Conservation (phyloP, 2,113 vertebrate genomes). For the Ancistrus triradiatus region DNA sequence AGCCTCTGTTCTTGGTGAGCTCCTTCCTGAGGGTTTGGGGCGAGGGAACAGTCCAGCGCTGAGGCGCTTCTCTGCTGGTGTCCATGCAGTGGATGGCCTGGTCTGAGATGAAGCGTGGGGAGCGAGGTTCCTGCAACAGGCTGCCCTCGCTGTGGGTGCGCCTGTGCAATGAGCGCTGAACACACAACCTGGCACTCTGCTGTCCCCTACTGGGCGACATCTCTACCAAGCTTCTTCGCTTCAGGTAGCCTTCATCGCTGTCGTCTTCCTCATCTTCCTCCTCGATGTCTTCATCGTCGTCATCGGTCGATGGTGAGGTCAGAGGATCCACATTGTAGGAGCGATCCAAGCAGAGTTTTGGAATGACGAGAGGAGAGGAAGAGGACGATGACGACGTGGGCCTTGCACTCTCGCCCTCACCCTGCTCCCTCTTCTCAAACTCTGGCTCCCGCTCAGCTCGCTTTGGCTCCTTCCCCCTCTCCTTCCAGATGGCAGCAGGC, state of each 20-base stretch:
- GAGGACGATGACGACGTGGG: conserved; percentile 41
- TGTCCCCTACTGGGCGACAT: conserved; percentile 51
- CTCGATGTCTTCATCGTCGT: conserved; percentile 57
- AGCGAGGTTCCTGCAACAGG: conserved; percentile 76
- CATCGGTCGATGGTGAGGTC: conserved; percentile 34
- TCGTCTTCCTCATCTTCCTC: conserved; percentile 61
- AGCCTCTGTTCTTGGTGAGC: conserved; percentile 75
- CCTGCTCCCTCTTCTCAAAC: conserved; percentile 59
- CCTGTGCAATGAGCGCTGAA: conserved; percentile 73
- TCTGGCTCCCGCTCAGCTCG: conserved; percentile 9
- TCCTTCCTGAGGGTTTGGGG: conserved; percentile 81
- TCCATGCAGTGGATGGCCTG: conserved; percentile 77
- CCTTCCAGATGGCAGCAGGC: conserved; percentile 49
- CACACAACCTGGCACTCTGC: conserved; percentile 55
- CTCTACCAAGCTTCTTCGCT: conserved; percentile 74
- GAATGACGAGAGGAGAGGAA: conserved; percentile 61
- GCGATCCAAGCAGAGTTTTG: conserved; percentile 70
- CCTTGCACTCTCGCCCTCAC: conserved; percentile 54
- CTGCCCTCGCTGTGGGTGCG: conserved; percentile 90
- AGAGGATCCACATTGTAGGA: conserved; percentile 60
- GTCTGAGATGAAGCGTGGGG: conserved; percentile 82
- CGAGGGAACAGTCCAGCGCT: conserved; percentile 68
- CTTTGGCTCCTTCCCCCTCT: conserved; percentile 28
- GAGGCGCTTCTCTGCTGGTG: background rate
- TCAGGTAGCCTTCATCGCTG: conserved; percentile 63